Evolutionary conservation across 2,888 invertebrate species (phyloP).

Genomic region (Phengaris arion): DNA sequence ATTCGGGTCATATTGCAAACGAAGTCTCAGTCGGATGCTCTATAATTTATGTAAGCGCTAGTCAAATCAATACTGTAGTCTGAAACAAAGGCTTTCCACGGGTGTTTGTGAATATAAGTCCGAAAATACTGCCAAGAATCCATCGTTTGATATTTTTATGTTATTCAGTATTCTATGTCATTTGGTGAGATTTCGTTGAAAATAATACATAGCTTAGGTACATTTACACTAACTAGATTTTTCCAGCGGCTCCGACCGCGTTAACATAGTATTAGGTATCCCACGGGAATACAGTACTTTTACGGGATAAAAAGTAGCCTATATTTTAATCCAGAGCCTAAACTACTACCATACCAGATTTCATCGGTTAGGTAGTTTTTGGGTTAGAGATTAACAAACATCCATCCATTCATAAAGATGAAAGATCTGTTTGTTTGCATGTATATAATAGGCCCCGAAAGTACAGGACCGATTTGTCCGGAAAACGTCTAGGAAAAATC

Average conservation of each 20-base stretch:
- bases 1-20: background rate
- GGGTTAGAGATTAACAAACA: too few relatives aligned
- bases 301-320: too few relatives aligned
- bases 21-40: background rate
- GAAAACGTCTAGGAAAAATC: too few relatives aligned
- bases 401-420: too few relatives aligned
- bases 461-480: background rate
- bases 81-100: background rate
- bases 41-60: constrained; percentile 20
- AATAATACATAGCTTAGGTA: background rate
- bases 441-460: background rate
- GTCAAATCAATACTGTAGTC: constrained; percentile 18
- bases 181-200: background rate
- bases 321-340: too few relatives aligned
- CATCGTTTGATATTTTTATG: background rate
- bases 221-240: too few relatives aligned
- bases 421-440: too few relatives aligned
- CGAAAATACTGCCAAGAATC: constrained; percentile 9
- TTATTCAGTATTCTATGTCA: background rate
- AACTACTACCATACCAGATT: too few relatives aligned
- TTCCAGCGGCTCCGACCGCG: too few relatives aligned
- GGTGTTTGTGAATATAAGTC: background rate
- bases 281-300: too few relatives aligned
- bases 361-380: too few relatives aligned
- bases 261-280: too few relatives aligned